Conservation (phyloP, 2,888 invertebrate species). For the Palloptera scutellata region DNA sequence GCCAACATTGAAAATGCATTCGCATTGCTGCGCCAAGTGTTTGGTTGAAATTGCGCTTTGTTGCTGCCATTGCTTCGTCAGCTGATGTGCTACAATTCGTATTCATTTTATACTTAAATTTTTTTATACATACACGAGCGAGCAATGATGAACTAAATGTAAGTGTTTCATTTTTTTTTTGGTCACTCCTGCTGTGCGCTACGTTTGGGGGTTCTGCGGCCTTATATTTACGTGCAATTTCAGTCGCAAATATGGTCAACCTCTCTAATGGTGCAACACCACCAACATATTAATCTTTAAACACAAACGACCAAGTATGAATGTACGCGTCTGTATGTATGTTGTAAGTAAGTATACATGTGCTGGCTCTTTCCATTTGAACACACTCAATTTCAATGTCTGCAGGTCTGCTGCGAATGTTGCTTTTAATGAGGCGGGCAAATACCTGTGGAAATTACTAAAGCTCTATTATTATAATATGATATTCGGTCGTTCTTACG, state of each 20-base stretch:
- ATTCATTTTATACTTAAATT: neutral
- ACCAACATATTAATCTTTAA: constrained; percentile 10
- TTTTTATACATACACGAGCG: neutral
- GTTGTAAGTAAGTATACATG: neutral
- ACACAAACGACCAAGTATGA: too few relatives aligned
- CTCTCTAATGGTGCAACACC: constrained; percentile 9
- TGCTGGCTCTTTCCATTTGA: neutral
- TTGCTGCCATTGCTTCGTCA: neutral
- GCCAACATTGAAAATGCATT: constrained; percentile 6
- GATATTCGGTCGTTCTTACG: too few relatives aligned
- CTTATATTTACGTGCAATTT: constrained; percentile 16
- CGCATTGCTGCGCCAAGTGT: neutral
- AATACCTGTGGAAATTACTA: constrained; percentile 23
- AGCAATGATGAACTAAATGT: too few relatives aligned
- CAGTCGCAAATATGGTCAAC: constrained; percentile 25
- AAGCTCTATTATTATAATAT: neutral
- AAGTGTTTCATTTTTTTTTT: neutral
- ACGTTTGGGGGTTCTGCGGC: neutral
- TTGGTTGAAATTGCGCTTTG: neutral
- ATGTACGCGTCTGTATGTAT: neutral
- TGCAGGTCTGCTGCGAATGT: neutral
- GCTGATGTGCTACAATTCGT: neutral
- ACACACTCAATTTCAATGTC: neutral
- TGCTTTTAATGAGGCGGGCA: constrained; percentile 24
- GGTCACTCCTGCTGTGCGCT: constrained; percentile 14